These are phyloP conservation scores for Gerris lacustris DNA, from an alignment of 2,888 invertebrate species.

Conservation along the genomic window DNA sequence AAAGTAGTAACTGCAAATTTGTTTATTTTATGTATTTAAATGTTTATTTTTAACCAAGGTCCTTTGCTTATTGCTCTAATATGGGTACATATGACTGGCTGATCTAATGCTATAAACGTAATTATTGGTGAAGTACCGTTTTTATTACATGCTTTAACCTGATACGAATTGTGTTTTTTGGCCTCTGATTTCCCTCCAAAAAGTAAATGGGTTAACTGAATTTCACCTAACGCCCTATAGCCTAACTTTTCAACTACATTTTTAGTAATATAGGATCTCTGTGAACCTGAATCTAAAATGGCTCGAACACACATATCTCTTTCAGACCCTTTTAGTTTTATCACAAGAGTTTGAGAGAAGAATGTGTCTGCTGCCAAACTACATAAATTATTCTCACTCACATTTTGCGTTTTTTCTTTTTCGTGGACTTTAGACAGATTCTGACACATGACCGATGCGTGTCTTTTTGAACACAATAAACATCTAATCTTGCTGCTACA, in stretches of 20 bases:
- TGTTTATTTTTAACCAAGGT: slow-evolving; percentile 23
- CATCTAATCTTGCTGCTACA: not conserved
- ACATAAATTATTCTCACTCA: not conserved
- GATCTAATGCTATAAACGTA: slow-evolving; percentile 27
- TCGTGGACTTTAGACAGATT: not conserved
- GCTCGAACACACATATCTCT: slow-evolving; percentile 20
- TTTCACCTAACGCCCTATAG: slow-evolving; percentile 22
- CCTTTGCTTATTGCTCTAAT: slow-evolving; percentile 21
- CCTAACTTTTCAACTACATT: slow-evolving; percentile 26
- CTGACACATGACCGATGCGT: not conserved
- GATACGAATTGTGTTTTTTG: slow-evolving; percentile 24
- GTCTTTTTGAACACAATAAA: not conserved
- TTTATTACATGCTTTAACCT: slow-evolving; percentile 22
- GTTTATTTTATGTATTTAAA: too few species aligned
- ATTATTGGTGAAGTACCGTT: slow-evolving; percentile 24
- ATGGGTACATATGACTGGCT: slow-evolving; percentile 24
- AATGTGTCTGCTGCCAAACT: not conserved
- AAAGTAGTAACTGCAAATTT: too few species aligned
- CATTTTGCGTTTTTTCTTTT: not conserved
- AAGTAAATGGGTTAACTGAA: slow-evolving; percentile 24
- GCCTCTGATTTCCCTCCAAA: slow-evolving; percentile 27
- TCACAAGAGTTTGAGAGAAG: not conserved
- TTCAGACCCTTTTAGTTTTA: not conserved
- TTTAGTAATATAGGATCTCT: slow-evolving; percentile 28
- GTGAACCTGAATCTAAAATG: slow-evolving; percentile 30